phyloP scores from a whole-genome alignment of 2,888 invertebrate genomes.

The Trachelus iudaicus region DNA sequence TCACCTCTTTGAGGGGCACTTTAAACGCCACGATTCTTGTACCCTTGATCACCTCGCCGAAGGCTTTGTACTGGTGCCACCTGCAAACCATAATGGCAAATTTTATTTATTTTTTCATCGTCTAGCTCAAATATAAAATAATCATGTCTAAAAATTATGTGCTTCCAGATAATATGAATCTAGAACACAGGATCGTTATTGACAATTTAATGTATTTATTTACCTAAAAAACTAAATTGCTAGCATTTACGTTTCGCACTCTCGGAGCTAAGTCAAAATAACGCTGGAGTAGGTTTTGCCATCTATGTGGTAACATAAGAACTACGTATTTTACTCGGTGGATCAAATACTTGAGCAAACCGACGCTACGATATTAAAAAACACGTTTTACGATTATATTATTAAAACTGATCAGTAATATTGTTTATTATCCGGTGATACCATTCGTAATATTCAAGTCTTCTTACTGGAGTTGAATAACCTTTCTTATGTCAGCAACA shows the following conservation, averaged over 20 bases:
- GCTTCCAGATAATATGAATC: neutral
- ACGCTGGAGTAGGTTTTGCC: neutral
- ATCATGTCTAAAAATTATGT: neutral
- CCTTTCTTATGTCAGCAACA: neutral
- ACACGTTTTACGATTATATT: too few species aligned
- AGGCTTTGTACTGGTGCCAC: constrained; percentile 73
- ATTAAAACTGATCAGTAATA: too few species aligned
- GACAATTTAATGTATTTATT: neutral
- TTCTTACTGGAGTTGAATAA: too few species aligned
- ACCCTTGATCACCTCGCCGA: constrained; percentile 74
- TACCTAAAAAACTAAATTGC: neutral
- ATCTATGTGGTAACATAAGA: neutral
- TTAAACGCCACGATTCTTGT: constrained; percentile 82
- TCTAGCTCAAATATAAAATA: neutral
- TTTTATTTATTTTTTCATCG: neutral
- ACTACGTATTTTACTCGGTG: neutral
- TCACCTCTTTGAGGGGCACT: constrained; percentile 74
- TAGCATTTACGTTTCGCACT: neutral
- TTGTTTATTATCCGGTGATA: too few species aligned
- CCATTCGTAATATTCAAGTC: too few species aligned
- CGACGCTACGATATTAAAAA: neutral
- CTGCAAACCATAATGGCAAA: constrained; percentile 64
- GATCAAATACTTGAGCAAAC: neutral
- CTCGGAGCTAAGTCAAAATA: neutral
- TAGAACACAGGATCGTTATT: neutral